phyloP scores from a whole-genome alignment of 2,797 vertebrate genomes.

The Euphonia xanthogaster region DNA sequence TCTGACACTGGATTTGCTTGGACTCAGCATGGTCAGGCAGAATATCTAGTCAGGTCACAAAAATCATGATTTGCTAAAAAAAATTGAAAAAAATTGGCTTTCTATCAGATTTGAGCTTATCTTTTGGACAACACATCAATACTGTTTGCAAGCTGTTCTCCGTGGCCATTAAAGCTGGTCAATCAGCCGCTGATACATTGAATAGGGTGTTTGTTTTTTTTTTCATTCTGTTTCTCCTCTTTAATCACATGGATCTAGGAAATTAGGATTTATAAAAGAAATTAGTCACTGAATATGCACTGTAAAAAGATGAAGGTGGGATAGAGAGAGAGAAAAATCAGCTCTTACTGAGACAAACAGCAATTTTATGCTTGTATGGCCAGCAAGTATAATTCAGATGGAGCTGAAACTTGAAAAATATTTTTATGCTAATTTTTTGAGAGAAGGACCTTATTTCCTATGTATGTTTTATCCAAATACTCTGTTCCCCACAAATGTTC shows the following conservation, averaged over 20 bases:
- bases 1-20: neutral
- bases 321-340: neutral
- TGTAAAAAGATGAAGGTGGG: neutral
- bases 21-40: neutral
- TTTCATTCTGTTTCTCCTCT: neutral
- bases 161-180: neutral
- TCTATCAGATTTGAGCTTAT: neutral
- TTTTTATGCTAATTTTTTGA: neutral
- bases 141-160: neutral
- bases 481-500: neutral
- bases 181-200: neutral
- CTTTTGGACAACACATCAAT: neutral
- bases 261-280: neutral
- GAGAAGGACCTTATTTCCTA: neutral
- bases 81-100: neutral
- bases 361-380: neutral
- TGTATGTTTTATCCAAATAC: neutral
- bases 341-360: neutral
- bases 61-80: neutral
- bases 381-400: neutral
- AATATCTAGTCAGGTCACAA: neutral
- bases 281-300: neutral
- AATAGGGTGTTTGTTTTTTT: neutral
- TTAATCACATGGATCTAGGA: neutral
- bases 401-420: neutral